These are phyloP conservation scores for Oenanthe melanoleuca DNA, from an alignment of 2,113 vertebrate genomes.

Conservation along the genomic window DNA sequence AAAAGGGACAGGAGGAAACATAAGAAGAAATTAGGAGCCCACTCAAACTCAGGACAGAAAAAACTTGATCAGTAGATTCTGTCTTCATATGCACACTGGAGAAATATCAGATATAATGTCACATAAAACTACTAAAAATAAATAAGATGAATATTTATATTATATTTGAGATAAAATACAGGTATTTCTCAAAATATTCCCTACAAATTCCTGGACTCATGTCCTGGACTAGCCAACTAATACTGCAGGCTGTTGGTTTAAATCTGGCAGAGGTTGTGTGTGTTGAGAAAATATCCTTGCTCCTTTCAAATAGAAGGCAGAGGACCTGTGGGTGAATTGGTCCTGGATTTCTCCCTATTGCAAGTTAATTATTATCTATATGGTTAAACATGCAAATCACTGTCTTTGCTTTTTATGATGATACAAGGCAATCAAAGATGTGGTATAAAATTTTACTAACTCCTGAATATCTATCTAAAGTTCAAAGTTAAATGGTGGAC, in stretches of 20 bases:
- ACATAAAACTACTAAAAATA: background rate
- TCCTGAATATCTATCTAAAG: background rate
- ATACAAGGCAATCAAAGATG: background rate
- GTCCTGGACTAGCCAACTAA: background rate
- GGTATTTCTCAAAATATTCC: background rate
- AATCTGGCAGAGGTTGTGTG: background rate
- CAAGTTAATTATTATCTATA: constrained; percentile 33
- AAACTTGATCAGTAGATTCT: background rate
- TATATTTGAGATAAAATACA: background rate
- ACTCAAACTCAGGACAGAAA: background rate
- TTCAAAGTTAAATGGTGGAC: background rate
- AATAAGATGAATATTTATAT: background rate
- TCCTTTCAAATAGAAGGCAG: background rate
- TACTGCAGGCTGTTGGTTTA: background rate
- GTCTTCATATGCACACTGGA: background rate
- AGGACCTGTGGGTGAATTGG: background rate
- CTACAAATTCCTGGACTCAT: background rate
- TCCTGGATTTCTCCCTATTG: background rate
- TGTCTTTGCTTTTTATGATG: background rate
- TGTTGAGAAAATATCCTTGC: background rate
- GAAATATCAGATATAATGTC: background rate
- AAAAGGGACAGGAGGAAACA: background rate
- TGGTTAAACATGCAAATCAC: background rate
- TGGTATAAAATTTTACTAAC: background rate
- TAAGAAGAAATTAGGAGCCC: background rate